Conservation (phyloP, 2,888 invertebrate species). For the Lissonota sp. region DNA sequence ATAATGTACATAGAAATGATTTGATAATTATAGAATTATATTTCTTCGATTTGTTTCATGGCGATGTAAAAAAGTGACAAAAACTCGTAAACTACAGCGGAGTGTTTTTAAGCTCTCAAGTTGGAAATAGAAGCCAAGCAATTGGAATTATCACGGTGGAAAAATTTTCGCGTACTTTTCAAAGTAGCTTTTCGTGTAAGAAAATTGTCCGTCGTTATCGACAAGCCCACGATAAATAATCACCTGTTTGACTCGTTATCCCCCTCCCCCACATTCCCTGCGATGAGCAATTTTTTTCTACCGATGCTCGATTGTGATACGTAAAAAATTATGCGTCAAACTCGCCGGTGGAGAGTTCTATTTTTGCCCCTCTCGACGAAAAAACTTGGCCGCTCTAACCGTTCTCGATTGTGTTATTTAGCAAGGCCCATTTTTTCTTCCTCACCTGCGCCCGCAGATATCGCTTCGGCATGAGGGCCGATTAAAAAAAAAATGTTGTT, state of each 20-base stretch:
- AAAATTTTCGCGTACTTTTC: constrained; percentile 9
- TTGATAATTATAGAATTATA: too few species aligned
- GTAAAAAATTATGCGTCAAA: background rate
- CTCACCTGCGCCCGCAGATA: constrained; percentile 82
- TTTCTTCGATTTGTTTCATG: too few species aligned
- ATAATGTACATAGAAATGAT: too few species aligned
- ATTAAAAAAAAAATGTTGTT: constrained; percentile 79
- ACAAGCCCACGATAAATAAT: background rate
- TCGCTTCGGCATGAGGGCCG: constrained; percentile 74
- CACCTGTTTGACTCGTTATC: background rate
- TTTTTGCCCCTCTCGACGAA: background rate
- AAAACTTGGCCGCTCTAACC: background rate
- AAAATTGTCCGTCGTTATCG: constrained; percentile 26
- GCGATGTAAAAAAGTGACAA: too few species aligned
- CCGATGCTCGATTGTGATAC: too few species aligned
- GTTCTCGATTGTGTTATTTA: background rate
- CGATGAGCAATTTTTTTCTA: too few species aligned
- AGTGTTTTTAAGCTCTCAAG: too few species aligned
- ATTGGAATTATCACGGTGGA: background rate
- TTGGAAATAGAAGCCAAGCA: too few species aligned
- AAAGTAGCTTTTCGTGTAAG: constrained; percentile 40
- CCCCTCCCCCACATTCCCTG: too few species aligned
- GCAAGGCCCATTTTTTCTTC: constrained; percentile 61
- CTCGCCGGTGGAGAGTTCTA: background rate
- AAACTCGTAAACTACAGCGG: too few species aligned